Conservation (phyloP, 2,888 invertebrate species). For the Caenorhabditis japonica region DNA sequence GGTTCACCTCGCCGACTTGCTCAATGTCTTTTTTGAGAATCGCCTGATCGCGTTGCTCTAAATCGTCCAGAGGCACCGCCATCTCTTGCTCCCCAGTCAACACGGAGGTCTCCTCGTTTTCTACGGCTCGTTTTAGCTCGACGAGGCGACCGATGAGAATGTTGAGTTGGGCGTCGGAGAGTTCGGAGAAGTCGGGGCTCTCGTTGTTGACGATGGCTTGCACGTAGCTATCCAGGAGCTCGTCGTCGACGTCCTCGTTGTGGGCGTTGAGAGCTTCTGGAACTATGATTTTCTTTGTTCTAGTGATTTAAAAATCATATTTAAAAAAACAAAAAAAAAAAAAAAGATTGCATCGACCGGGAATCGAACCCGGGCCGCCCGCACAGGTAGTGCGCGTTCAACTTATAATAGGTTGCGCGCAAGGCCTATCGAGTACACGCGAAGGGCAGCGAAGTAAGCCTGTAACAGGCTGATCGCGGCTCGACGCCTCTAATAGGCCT, state of each 20-base stretch:
- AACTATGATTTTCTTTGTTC: background rate
- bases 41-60: conserved; percentile 45
- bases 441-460: too few relatives aligned
- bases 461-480: too few relatives aligned
- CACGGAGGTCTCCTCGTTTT: conserved; percentile 23
- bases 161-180: conserved; percentile 56
- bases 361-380: conserved; percentile 76
- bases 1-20: conserved; percentile 70
- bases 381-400: too few relatives aligned
- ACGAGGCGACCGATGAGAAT: conserved; percentile 42
- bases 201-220: conserved; percentile 54
- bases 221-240: conserved; percentile 53
- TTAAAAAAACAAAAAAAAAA: background rate
- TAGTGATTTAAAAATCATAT: too few relatives aligned
- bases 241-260: conserved; percentile 35
- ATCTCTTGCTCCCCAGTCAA: conserved; percentile 63
- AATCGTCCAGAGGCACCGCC: conserved; percentile 60
- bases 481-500: too few relatives aligned
- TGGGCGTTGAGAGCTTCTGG: conserved; percentile 45
- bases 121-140: conserved; percentile 31
- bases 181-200: conserved; percentile 51
- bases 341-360: conserved; percentile 70
- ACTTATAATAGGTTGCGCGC: too few relatives aligned
- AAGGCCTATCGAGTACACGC: too few relatives aligned
- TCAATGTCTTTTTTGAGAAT: conserved; percentile 75